Base-by-base conservation (phyloP, 2,797 vertebrate genomes). In the Urosaurus nigricauda region DNA sequence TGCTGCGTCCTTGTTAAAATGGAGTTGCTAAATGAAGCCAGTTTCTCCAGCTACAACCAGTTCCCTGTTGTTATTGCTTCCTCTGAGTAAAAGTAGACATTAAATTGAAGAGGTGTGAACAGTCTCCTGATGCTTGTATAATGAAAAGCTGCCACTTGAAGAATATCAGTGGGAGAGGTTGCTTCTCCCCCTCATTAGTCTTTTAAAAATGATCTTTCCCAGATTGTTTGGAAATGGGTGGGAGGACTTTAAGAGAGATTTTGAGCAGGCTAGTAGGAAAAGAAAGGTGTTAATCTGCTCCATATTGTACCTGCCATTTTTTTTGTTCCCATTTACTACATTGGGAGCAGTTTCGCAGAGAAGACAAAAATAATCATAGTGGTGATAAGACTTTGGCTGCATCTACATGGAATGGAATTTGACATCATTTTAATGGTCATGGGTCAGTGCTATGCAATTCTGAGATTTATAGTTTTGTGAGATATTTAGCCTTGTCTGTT, bases 1-100 rank as follows among this genome's bases (percentile, higher is more conserved):
- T 88, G 51, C 74, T 47, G 26, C 58, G 35, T 37, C 47, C 51
- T 37, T n/a, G 4, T 60, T 82, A 43, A 84, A 79, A 70, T 21
- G 29, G 14, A 21, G 40, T 43, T 78, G 14, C 60, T 79, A 78
- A 32, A 70, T 51, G 35, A 14, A 56, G 26, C 43, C 51, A 58
- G 37, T 79, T 84, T 88, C 37, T 84, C 51, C 75, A 79, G 19
- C 37, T 79, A 37, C n/a, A 79, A 68, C 60, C 43, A 37, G 75
- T 70, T 71, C 35, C 79, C 53, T 71, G 35, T 51, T 71, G 32
- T 87, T 86, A 29, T 29, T 79, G 5, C 71, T 70, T 86, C 32
- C 63, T 35, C 21, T 63, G 70, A n/a, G 40, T 29, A 40, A 82
- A 75, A 74, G 19, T 29, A 80, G 47, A 60, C 68, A 73, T 75